Conservation (phyloP, 92 coral and sea anemone species). For the Palythoa caribaeorum region DNA sequence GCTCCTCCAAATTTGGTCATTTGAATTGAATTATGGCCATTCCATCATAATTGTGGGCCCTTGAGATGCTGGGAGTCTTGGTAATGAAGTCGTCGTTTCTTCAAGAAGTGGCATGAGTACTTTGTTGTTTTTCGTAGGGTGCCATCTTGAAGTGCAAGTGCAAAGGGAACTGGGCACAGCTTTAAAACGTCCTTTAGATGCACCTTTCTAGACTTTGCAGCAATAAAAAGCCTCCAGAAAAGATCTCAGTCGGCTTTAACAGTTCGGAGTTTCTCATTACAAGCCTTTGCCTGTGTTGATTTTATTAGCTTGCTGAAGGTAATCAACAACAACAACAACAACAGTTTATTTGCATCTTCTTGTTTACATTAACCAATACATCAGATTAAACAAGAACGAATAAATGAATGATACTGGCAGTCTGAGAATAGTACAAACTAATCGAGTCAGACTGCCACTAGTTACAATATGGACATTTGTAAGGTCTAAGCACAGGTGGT, state of each 20-base stretch:
- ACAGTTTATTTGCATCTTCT: too few relatives aligned
- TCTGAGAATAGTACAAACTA: too few relatives aligned
- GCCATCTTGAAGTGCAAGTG: slow-evolving; percentile 51
- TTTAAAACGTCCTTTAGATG: slow-evolving; percentile 38
- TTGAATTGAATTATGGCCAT: slow-evolving; percentile 64
- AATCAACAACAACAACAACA: too few relatives aligned
- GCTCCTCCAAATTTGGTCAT: slow-evolving; percentile 58
- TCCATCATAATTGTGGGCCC: slow-evolving; percentile 12
- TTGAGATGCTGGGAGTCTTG: slow-evolving; percentile 25
- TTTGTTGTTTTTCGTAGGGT: slow-evolving; percentile 45
- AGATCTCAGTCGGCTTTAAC: slow-evolving; percentile 18
- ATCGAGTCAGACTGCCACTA: too few relatives aligned
- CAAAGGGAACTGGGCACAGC: too few relatives aligned
- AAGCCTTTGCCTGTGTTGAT: not conserved
- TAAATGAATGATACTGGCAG: too few relatives aligned
- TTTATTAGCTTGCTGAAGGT: slow-evolving; percentile 13
- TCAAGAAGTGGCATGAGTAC: slow-evolving; percentile 25
- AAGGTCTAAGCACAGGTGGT: too few relatives aligned
- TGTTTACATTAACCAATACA: too few relatives aligned
- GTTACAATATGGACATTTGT: too few relatives aligned
- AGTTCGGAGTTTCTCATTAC: slow-evolving; percentile 7
- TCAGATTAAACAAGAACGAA: too few relatives aligned
- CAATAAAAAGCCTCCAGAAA: slow-evolving; percentile 34
- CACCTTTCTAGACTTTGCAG: slow-evolving; percentile 38
- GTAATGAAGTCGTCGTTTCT: not conserved